Conservation (phyloP, 2,113 vertebrate species). For the Lagopus leucura region DNA sequence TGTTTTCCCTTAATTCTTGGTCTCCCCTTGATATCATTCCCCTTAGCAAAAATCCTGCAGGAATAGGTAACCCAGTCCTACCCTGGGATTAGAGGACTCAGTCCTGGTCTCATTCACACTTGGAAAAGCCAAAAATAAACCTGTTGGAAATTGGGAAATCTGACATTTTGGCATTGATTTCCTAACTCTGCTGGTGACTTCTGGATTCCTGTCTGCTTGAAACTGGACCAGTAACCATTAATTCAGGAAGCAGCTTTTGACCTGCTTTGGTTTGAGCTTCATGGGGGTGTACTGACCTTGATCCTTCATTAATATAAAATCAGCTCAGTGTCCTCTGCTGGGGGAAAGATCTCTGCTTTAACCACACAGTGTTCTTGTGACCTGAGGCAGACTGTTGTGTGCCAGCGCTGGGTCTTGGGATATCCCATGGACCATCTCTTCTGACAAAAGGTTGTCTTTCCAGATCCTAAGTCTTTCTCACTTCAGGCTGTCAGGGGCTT, state of each 20-base stretch:
- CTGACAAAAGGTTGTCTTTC: not conserved
- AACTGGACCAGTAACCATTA: not conserved
- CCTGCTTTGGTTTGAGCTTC: not conserved
- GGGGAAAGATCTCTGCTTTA: not conserved
- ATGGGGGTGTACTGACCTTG: not conserved
- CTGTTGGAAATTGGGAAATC: not conserved
- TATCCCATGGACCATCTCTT: not conserved
- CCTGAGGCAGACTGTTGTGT: accelerated
- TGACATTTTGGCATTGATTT: not conserved
- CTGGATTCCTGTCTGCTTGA: not conserved
- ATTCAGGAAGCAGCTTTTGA: not conserved
- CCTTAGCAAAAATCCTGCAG: not conserved
- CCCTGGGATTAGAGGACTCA: not conserved
- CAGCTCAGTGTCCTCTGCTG: not conserved
- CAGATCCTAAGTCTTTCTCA: not conserved
- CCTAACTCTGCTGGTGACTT: not conserved
- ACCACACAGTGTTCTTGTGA: not conserved
- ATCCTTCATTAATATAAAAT: not conserved
- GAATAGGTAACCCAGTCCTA: not conserved
- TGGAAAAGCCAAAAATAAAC: not conserved
- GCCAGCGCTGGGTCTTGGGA: not conserved
- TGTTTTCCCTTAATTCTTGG: not conserved
- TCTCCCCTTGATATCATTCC: not conserved
- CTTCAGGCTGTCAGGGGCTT: not conserved
- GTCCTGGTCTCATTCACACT: not conserved